These are phyloP conservation scores for Jaculus jaculus DNA, from an alignment of 2,113 vertebrate species.

Conservation along the genomic window DNA sequence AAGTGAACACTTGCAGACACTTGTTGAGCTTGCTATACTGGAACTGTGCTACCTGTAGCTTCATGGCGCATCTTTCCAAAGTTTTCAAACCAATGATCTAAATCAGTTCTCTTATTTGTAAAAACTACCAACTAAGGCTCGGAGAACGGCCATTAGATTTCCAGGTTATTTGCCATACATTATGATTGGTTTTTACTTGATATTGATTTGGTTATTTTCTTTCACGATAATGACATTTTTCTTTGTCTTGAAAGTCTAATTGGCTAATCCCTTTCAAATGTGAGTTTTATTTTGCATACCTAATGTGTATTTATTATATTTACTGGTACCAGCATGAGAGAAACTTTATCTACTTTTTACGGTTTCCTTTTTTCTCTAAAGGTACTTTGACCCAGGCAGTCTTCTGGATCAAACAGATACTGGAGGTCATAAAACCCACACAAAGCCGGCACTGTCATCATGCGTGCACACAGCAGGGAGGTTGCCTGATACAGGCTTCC, in stretches of 20 bases:
- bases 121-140: neutral
- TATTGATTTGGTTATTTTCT: neutral
- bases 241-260: slow-evolving; percentile 30
- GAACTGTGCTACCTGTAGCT: neutral
- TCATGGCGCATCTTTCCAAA: neutral
- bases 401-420: slow-evolving; percentile 60
- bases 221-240: neutral
- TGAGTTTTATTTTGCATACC: neutral
- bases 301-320: slow-evolving; percentile 54
- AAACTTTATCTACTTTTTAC: slow-evolving; percentile 48
- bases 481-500: neutral
- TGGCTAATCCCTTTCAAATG: slow-evolving; percentile 38
- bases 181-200: slow-evolving; percentile 3
- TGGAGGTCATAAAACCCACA: slow-evolving; percentile 64
- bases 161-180: neutral
- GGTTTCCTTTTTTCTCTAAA: neutral
- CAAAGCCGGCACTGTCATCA: slow-evolving; percentile 71
- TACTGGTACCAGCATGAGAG: neutral
- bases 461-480: neutral
- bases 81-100: neutral
- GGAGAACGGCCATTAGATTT: neutral
- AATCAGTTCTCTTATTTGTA: neutral
- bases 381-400: slow-evolving; percentile 53
- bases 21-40: neutral
- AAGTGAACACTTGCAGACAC: too few relatives aligned